Conservation (phyloP, 2,888 invertebrate species). For the Ochropacha duplaris region DNA sequence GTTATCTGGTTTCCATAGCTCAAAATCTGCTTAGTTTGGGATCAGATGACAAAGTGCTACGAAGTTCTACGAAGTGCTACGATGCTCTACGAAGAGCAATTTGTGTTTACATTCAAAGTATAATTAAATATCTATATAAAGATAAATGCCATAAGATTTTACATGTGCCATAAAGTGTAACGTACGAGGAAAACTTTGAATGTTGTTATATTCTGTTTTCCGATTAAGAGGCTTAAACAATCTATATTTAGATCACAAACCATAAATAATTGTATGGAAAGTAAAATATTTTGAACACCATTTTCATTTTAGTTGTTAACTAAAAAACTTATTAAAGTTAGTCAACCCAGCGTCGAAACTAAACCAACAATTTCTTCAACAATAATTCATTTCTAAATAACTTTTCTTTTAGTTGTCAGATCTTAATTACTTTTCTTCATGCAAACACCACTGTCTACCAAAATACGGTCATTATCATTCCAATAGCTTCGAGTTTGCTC, state of each 20-base stretch:
- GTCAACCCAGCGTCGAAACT: background rate
- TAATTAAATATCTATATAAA: too few relatives aligned
- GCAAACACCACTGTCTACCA: conserved; percentile 23
- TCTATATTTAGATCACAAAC: too few relatives aligned
- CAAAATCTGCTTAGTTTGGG: too few relatives aligned
- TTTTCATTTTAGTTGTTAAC: background rate
- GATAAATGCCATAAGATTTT: too few relatives aligned
- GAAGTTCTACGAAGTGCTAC: background rate
- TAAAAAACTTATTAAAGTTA: conserved; percentile 1
- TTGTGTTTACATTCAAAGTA: background rate
- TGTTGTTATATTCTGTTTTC: too few relatives aligned
- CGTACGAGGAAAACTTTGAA: too few relatives aligned
- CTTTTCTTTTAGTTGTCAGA: conserved; percentile 20
- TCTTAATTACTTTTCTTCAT: conserved; percentile 33
- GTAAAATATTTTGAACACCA: background rate
- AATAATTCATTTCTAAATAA: conserved; percentile 2
- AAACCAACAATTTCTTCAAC: background rate
- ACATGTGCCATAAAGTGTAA: too few relatives aligned
- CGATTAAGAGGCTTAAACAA: too few relatives aligned
- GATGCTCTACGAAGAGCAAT: background rate
- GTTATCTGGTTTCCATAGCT: too few relatives aligned
- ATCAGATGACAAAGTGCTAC: background rate
- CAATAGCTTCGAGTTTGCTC: conserved; percentile 45
- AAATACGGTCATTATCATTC: conserved; percentile 63
- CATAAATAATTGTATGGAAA: background rate